A percentile compares a stretch with the other conserved stretches of the same genome.
Conservation (phyloP, 2,888 invertebrate species). For the Oxycera nigricornis region DNA sequence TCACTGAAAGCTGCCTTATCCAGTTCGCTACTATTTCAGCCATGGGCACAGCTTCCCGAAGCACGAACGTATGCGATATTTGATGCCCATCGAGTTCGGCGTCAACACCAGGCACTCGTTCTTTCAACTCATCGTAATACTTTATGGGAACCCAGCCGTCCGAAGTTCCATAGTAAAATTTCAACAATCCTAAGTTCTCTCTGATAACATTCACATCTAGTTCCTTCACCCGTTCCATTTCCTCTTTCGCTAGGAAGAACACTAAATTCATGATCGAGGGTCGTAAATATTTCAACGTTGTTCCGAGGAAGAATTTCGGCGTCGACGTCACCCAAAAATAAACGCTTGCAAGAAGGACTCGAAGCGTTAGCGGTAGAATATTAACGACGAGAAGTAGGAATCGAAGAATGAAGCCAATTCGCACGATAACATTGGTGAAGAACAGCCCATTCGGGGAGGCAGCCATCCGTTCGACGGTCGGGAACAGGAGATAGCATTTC, state of each 20-base stretch:
- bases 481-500: conserved; percentile 81
- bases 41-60: conserved; percentile 69
- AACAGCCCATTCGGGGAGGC: conserved; percentile 75
- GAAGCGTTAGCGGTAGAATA: conserved; percentile 66
- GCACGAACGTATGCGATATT: conserved; percentile 81
- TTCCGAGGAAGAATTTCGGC: conserved; percentile 63
- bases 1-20: conserved; percentile 52
- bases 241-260: conserved; percentile 76
- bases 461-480: conserved; percentile 85
- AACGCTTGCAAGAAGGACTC: conserved; percentile 64
- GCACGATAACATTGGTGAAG: conserved; percentile 70
- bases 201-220: conserved; percentile 71
- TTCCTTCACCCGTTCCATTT: conserved; percentile 77
- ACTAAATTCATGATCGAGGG: conserved; percentile 70
- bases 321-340: conserved; percentile 67
- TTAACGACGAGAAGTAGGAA: conserved; percentile 64
- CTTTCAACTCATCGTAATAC: conserved; percentile 73
- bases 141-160: conserved; percentile 86
- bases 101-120: conserved; percentile 68
- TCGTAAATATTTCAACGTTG: conserved; percentile 67
- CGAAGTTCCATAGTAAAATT: conserved; percentile 78
- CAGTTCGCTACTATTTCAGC: conserved; percentile 61
- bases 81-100: conserved; percentile 68
- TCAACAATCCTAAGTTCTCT: conserved; percentile 69
- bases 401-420: conserved; percentile 62